A percentile compares a stretch with the other conserved stretches of the same genome.
phyloP scores from a whole-genome alignment of 1,140 invertebrate genomes.

The Apis florea region DNA sequence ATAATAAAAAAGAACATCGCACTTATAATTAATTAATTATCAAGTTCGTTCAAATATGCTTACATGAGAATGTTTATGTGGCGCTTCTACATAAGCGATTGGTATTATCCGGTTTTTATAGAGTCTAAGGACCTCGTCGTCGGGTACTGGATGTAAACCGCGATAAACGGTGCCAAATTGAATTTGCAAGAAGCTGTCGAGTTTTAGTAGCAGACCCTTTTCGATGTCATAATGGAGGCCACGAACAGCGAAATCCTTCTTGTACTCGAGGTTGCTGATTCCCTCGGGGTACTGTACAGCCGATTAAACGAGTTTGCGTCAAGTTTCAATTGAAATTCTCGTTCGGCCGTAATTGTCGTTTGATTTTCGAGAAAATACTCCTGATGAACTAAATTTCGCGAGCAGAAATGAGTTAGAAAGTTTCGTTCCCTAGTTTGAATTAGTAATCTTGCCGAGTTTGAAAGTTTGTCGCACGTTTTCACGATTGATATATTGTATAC shows the following conservation, averaged over 20 bases:
- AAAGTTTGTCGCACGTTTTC: slow-evolving; percentile 7
- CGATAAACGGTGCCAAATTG: slow-evolving; percentile 97
- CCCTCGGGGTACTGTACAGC: slow-evolving; percentile 92
- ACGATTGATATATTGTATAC: neutral
- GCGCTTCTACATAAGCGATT: slow-evolving; percentile 89
- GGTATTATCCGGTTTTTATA: slow-evolving; percentile 94
- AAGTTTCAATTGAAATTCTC: slow-evolving; percentile 59
- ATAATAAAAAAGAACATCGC: neutral
- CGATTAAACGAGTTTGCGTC: slow-evolving; percentile 61
- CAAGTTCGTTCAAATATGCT: slow-evolving; percentile 43
- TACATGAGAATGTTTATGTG: slow-evolving; percentile 79
- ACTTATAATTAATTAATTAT: neutral
- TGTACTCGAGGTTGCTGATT: slow-evolving; percentile 91
- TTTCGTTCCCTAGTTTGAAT: slow-evolving; percentile 21
- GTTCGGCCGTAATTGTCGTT: slow-evolving; percentile 57
- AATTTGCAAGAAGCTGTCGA: slow-evolving; percentile 98
- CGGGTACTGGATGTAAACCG: slow-evolving; percentile 89
- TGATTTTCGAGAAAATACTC: slow-evolving; percentile 50
- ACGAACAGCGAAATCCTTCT: slow-evolving; percentile 93
- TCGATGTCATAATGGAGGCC: slow-evolving; percentile 98
- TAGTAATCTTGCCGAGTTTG: slow-evolving; percentile 11
- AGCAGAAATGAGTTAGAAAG: slow-evolving; percentile 33
- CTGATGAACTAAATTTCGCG: slow-evolving; percentile 26
- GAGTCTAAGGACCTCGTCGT: slow-evolving; percentile 91
- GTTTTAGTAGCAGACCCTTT: slow-evolving; percentile 96